Conservation (phyloP, 1,140 invertebrate genomes). For the Diorhabda carinulata region DNA sequence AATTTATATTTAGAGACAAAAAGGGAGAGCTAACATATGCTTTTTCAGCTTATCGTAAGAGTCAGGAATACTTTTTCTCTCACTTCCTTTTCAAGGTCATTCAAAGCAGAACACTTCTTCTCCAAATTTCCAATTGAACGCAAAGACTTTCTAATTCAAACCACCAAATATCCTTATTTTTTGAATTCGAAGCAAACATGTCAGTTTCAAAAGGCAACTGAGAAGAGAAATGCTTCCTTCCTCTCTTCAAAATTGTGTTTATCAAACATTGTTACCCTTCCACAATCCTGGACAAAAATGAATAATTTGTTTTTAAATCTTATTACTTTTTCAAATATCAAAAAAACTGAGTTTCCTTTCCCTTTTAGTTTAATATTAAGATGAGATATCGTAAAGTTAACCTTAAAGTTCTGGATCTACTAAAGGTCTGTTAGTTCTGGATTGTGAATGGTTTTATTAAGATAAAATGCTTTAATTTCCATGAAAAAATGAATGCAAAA, state of each 20-base stretch:
- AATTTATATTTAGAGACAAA: neutral
- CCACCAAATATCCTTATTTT: neutral
- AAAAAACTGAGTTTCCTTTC: neutral
- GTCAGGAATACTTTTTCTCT: too few relatives aligned
- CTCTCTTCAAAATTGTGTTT: neutral
- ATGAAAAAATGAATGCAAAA: neutral
- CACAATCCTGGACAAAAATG: neutral
- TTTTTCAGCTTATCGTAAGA: neutral
- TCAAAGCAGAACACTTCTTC: neutral
- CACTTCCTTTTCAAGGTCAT: neutral
- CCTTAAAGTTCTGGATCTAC: neutral
- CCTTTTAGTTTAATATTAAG: neutral
- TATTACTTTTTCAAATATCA: neutral
- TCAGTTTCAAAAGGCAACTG: neutral
- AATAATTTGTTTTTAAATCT: neutral
- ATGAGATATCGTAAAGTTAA: neutral
- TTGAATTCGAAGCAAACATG: neutral
- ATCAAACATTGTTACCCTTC: neutral
- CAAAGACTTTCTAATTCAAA: neutral
- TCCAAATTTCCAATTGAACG: neutral
- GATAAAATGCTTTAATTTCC: neutral
- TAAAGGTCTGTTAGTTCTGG: neutral
- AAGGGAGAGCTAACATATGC: neutral
- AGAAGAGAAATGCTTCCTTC: neutral
- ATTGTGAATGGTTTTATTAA: neutral